Conservation (phyloP, 2,797 vertebrate species). For the Lateolabrax maculatus region DNA sequence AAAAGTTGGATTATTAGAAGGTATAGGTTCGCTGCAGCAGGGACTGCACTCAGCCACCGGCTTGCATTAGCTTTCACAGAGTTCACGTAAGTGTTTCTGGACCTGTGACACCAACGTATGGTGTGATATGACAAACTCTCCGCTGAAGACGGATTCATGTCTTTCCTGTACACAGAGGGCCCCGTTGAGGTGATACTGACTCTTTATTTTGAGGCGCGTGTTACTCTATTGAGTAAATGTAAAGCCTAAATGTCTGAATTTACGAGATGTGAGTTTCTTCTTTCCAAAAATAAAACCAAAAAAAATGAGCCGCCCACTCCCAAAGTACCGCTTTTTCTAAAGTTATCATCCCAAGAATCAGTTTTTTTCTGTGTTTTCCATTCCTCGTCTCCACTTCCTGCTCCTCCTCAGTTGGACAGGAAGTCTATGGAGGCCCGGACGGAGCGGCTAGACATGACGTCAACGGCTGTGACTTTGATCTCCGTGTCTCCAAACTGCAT, state of each 20-base stretch:
- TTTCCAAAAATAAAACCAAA: too few species aligned
- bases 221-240: not conserved
- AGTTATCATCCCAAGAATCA: constrained; percentile 35
- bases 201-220: not conserved
- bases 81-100: constrained; percentile 17
- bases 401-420: constrained; percentile 89
- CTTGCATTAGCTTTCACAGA: not conserved
- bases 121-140: not conserved
- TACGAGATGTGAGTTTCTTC: constrained; percentile 6
- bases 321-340: constrained; percentile 62
- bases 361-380: constrained; percentile 37
- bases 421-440: constrained; percentile 96
- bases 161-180: not conserved
- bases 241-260: constrained; percentile 23
- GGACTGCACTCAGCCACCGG: constrained; percentile 3
- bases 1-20: not conserved
- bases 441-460: constrained; percentile 88
- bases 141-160: not conserved
- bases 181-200: not conserved
- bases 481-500: constrained; percentile 99
- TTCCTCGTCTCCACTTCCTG: constrained; percentile 53
- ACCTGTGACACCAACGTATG: not conserved
- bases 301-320: constrained; percentile 31
- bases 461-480: constrained; percentile 95
- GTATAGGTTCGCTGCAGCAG: not conserved